phyloP scores from a whole-genome alignment of 2,888 invertebrate species.

The Chrysolina haemoptera region DNA sequence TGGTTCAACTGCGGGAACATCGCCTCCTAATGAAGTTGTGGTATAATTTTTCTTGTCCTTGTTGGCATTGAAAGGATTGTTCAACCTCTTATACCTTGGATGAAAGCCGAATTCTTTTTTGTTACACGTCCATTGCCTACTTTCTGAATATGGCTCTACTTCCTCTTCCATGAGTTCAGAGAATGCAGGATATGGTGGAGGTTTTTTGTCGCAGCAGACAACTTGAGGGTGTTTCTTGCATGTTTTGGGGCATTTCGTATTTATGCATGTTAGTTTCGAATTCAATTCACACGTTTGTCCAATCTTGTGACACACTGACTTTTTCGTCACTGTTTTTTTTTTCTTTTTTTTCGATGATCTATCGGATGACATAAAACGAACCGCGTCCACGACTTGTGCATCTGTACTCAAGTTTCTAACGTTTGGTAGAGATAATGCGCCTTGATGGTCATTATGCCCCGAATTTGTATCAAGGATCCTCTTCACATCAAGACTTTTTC shows the following conservation, averaged over 20 bases:
- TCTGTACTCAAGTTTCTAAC: conserved; percentile 23
- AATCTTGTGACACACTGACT: conserved; percentile 15
- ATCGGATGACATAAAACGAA: neutral
- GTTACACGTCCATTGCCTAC: conserved; percentile 46
- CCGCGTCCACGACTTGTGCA: neutral
- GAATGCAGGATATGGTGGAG: conserved; percentile 58
- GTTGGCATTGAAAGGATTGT: conserved; percentile 29
- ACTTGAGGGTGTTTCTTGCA: conserved; percentile 31
- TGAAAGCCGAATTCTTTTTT: conserved; percentile 48
- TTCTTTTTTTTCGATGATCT: conserved; percentile 5
- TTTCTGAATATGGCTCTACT: conserved; percentile 35
- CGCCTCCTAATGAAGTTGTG: conserved; percentile 19
- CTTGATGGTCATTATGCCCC: neutral
- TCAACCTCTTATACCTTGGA: conserved; percentile 43
- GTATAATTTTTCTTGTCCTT: conserved; percentile 42
- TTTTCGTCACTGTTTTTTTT: neutral
- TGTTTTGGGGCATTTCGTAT: neutral
- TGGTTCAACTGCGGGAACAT: neutral
- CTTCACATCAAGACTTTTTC: neutral
- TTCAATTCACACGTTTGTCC: conserved; percentile 4
- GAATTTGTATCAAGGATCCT: neutral
- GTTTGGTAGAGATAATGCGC: neutral
- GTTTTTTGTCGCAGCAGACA: conserved; percentile 55
- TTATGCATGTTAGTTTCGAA: conserved; percentile 4
- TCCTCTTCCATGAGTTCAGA: conserved; percentile 51